phyloP scores from a whole-genome alignment of 1,140 invertebrate species.

The Hestina assimilis region DNA sequence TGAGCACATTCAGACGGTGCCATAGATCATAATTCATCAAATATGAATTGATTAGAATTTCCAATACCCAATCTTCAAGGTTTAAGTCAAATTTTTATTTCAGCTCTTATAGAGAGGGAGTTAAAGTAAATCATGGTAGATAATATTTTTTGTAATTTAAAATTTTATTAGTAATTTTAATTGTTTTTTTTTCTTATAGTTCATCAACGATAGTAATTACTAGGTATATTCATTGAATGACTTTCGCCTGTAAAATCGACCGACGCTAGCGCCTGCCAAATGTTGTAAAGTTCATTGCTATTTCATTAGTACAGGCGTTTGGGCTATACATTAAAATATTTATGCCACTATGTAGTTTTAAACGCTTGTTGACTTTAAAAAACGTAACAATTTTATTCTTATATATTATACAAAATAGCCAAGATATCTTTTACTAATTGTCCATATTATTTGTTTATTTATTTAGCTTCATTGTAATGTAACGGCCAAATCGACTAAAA shows the following conservation, averaged over 20 bases:
- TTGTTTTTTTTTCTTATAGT: not conserved
- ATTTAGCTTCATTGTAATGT: too few relatives aligned
- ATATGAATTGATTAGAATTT: conserved; percentile 21
- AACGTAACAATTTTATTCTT: too few relatives aligned
- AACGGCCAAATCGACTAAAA: too few relatives aligned
- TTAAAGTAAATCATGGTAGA: too few relatives aligned
- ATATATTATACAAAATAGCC: too few relatives aligned
- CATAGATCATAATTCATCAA: conserved; percentile 27
- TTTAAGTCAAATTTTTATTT: not conserved
- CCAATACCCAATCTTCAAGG: too few relatives aligned
- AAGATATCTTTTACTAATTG: too few relatives aligned
- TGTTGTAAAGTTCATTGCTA: conserved; percentile 5
- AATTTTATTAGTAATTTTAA: not conserved
- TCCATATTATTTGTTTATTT: too few relatives aligned
- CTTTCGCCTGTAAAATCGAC: too few relatives aligned
- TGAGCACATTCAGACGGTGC: conserved; percentile 29
- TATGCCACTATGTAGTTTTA: too few relatives aligned
- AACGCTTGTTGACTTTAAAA: too few relatives aligned
- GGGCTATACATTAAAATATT: too few relatives aligned
- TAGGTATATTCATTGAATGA: not conserved
- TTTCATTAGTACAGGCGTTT: conserved; percentile 17
- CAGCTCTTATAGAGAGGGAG: not conserved
- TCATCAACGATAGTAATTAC: not conserved
- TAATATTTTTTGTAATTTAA: not conserved
- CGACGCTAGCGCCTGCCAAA: conserved; percentile 7